phyloP scores from a whole-genome alignment of 2,888 invertebrate genomes.

The Hermaeophaga mercurialis region DNA sequence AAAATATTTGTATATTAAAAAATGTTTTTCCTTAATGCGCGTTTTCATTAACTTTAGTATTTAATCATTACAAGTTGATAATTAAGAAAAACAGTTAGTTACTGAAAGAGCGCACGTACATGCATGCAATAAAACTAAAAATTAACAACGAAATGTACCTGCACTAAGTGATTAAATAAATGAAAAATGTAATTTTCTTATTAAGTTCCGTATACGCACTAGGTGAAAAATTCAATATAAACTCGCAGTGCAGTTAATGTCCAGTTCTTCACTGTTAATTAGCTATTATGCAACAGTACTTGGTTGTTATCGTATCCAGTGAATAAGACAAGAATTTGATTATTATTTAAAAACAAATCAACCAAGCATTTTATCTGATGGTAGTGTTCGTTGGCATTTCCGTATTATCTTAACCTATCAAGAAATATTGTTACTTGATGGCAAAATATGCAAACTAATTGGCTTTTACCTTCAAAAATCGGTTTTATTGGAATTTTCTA shows the following conservation, averaged over 20 bases:
- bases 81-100: no score
- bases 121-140: neutral
- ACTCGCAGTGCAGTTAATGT: conserved; percentile 1
- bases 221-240: conserved; percentile 8
- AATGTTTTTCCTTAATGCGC: no score
- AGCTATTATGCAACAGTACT: conserved; percentile 6
- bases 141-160: conserved; percentile 4
- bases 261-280: conserved; percentile 1
- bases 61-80: no score
- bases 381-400: neutral
- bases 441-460: no score
- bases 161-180: conserved; percentile 7
- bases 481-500: no score
- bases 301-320: neutral
- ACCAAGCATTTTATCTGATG: conserved; percentile 1
- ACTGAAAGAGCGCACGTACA: no score
- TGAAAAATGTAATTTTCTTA: conserved; percentile 15
- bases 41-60: no score
- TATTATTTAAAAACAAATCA: conserved; percentile 4
- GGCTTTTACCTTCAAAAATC: no score
- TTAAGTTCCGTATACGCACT: conserved; percentile 8
- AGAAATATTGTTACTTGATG: no score
- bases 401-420: no score
- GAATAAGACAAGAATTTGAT: conserved; percentile 10
- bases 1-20: no score